phyloP scores from a whole-genome alignment of 2,113 vertebrate species.

The Syrrhaptes paradoxus region DNA sequence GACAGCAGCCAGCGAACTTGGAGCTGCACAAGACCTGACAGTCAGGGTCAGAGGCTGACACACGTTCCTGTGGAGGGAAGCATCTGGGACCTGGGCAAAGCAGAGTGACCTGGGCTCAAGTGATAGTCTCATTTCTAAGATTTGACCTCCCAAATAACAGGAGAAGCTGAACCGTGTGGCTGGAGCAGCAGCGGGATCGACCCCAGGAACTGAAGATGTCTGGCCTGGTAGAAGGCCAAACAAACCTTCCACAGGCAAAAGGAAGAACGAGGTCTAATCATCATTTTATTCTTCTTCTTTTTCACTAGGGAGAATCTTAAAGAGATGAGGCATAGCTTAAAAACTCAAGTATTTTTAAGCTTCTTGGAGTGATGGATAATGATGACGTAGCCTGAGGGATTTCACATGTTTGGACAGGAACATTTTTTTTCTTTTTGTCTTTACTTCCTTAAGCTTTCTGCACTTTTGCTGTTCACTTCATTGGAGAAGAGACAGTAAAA shows the following conservation, averaged over 20 bases:
- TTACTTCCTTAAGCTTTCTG: background rate
- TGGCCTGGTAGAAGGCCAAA: constrained; percentile 50
- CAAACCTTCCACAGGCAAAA: constrained; percentile 34
- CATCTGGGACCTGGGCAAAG: background rate
- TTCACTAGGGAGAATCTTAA: background rate
- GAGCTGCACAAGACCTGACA: background rate
- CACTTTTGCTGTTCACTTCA: background rate
- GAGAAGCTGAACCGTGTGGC: background rate
- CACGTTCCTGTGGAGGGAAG: background rate
- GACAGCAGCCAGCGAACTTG: fast-evolving
- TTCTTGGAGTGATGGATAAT: background rate
- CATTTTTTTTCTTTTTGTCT: background rate
- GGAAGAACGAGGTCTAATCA: constrained; percentile 2
- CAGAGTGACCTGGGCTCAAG: background rate
- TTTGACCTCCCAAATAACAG: background rate
- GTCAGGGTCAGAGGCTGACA: no score
- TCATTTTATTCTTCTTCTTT: background rate
- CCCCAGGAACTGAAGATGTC: constrained; percentile 32
- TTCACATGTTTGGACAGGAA: constrained; percentile 31
- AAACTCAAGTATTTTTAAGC: constrained; percentile 6
- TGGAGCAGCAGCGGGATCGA: background rate
- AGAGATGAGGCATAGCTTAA: constrained; percentile 6
- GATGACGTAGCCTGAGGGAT: background rate
- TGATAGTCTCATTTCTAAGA: background rate
- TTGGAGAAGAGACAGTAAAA: background rate